Evolutionary conservation across 2,113 vertebrate species (phyloP).

Genomic region (Myrmophylax atrothorax): DNA sequence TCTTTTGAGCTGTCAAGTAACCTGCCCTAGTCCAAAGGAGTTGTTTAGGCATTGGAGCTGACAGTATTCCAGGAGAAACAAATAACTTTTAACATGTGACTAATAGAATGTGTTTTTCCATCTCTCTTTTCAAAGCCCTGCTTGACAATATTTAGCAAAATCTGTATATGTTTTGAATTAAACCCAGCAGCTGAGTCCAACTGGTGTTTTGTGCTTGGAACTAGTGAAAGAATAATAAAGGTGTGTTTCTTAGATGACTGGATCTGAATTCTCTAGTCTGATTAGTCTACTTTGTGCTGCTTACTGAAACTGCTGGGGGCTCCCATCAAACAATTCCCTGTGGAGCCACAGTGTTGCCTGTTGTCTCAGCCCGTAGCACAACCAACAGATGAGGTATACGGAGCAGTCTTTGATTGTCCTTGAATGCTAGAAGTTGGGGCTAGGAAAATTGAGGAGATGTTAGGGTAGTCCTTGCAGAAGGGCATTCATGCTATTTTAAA

Average conservation of each 20-base stretch:
- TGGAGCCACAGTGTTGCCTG: not conserved
- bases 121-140: not conserved
- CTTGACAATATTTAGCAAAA: slow-evolving; percentile 6
- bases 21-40: not conserved
- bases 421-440: not conserved
- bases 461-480: not conserved
- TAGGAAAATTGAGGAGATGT: not conserved
- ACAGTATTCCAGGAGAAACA: slow-evolving; percentile 6
- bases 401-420: not conserved
- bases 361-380: not conserved
- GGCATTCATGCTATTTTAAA: not conserved
- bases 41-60: not conserved
- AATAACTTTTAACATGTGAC: not conserved
- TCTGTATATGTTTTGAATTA: slow-evolving; percentile 15
- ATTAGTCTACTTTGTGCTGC: not conserved
- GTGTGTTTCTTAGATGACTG: not conserved
- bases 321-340: not conserved
- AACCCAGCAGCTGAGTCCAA: not conserved
- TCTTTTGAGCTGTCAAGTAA: not conserved
- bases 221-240: not conserved
- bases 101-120: not conserved
- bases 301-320: not conserved
- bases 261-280: not conserved
- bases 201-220: not conserved
- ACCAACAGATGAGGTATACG: not conserved